A percentile compares a stretch with the other conserved stretches of the same genome.
Conservation (phyloP, 2,113 vertebrate species). For the Mustelus asterias region DNA sequence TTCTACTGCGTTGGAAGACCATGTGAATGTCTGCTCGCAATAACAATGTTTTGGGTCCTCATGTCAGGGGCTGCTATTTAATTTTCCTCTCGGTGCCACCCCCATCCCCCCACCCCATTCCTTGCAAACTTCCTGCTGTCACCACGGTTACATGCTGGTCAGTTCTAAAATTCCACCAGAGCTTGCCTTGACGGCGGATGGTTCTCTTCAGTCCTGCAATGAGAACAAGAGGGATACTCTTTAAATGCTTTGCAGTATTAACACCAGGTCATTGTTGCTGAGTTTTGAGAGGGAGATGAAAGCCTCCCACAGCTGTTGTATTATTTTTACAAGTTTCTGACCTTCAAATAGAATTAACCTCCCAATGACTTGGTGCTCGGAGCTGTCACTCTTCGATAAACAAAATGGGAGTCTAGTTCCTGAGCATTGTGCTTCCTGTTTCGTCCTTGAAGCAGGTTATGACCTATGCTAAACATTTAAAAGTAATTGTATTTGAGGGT, state of each 20-base stretch:
- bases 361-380: not conserved
- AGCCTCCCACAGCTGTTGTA: not conserved
- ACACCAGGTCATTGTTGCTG: not conserved
- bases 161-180: not conserved
- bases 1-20: not conserved
- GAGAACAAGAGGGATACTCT: not conserved
- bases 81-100: no score
- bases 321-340: not conserved
- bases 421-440: not conserved
- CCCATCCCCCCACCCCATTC: no score
- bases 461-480: conserved; percentile 16
- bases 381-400: not conserved
- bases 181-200: not conserved
- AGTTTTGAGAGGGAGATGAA: not conserved
- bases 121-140: not conserved
- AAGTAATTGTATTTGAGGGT: conserved; percentile 27
- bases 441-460: not conserved
- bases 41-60: not conserved
- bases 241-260: not conserved
- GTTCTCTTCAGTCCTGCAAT: not conserved
- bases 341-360: conserved; percentile 23
- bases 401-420: not conserved
- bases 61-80: not conserved
- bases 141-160: not conserved
- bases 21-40: not conserved